Evolutionary conservation across 2,888 invertebrate species (phyloP), one percentile per base, ranked within the genome.

Genomic region (Maniola hyperantus): DNA sequence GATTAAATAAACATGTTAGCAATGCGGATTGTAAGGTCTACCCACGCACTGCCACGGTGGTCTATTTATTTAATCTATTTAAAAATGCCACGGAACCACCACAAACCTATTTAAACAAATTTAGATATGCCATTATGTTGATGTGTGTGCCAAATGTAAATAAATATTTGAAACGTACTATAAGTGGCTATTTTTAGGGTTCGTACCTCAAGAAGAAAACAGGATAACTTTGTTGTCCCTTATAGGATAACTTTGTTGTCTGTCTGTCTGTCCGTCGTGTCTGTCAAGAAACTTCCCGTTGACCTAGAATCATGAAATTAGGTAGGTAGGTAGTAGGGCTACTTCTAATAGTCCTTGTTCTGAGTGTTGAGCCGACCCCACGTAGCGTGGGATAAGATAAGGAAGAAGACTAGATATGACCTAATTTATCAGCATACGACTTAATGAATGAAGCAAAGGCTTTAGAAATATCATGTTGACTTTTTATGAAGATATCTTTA

Each of bases 61-160:
- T 79, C 79, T 75, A 76, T 77, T 77, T 79, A 77, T 77, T 77
- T 74, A 71, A 74, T 74, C 74, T 75, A 75, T 74, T 74, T 74
- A 70, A 72, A 77, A 75, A 39, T 46, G 15, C 55, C 34, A 53
- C 33, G 51, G 26, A n/a, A n/a, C n/a, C 7, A 10, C 7, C 18
- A 34, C 36, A 36, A 39, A 36, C 55, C 39, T 15, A 55, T 55
- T 55, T 54, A 54, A 15, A 48, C 15, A 48, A 48, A 55, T 55
- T 55, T 54, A 54, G 7, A n/a, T 54, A 6, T 10, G 33, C 53
- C 33, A 33, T 53, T 33, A 6, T 15, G 15, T 34, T 54, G 54
- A 54, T 34, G 10, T 36, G 34, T 36, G 55, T 11, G 13, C 11
- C 26, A 53, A 13, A 53, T 13, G 15, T 4, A 48, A 48, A 48